Base-by-base conservation (phyloP, 2,888 invertebrate species). In the Nephrotoma guestfalica region DNA sequence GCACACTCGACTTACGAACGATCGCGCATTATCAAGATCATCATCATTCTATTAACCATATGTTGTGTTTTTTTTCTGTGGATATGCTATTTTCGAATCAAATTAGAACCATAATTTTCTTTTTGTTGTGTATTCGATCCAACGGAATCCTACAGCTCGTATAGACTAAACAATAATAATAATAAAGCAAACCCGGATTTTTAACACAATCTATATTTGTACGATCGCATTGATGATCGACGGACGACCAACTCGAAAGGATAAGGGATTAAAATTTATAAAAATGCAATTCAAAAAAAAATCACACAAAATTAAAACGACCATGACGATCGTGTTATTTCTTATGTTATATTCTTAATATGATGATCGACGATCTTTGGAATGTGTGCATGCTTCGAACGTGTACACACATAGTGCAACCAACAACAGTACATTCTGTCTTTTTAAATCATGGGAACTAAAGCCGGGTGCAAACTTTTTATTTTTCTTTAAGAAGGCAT, bases 401-500 rank as follows among this genome's bases (percentile, higher is more conserved):
- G 42, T 84, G 71, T 71, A 71, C 71, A 71, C 30, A 57, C 15
- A 30, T 30, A 13, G 71, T 71, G 71, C 71, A 71, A 71, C 71
- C 71, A 71, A 71, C 71, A 71, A 71, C 71, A 71, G 71, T 71
- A 71, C 71, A 30, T 15, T 71, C 30, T 71, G 71, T 71, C 9
- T 84, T 84, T 41, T 84, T 84, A 84, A 84, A 84, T 84, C 84
- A 84, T 84, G 84, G 84, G 84, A 84, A 84, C 84, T 42, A 84
- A 41, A 42, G 84, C 84, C 84, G 84, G 84, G 84, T 84, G 84
- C 84, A 84, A 84, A 84, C 84, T 41, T 84, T 41, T 41, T 40
- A 47, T 13, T 15, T 71, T 15, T 30, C 30, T 41, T 41, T 15
- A 41, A 84, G 42, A 84, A 84, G 84, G 84, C 84, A 84, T 84